Base-by-base conservation (phyloP, 2,113 vertebrate genomes). In the Erythrocercus mccallii region DNA sequence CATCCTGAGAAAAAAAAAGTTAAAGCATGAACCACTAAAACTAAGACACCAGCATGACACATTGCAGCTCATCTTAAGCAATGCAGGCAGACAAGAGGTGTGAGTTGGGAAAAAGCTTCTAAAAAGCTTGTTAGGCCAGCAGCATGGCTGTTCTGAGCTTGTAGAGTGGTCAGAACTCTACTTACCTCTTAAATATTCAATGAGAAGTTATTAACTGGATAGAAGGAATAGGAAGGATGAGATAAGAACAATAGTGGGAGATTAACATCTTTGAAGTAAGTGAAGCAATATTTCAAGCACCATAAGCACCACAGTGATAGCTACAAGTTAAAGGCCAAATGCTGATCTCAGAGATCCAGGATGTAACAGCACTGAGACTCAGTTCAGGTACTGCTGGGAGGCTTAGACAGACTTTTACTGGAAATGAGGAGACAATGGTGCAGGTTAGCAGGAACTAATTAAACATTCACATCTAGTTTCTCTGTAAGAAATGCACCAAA, bases 1-100 rank as follows among this genome's bases (percentile, higher is more conserved):
- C 98, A 99, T 99, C 99, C 99, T 99, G 96, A 21, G 20, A 70
- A 58, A 23, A 73, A 89, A 28, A 65, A 78, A 80, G 73, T 56
- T 73, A 53, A 83, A 42, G 23, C 7, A 9, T 64, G 20, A 94
- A 60, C 4, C 16, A 64, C n/a, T 25, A 25, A 69, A 81, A n/a
- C 15, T 25, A 27, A 92, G 1, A 64, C 17, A 72, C 9, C 6
- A 69, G 20, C 20, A 72, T 9, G 7, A 58, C 4, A 51, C 13
- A 91, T 3, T 40, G 7, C 28, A 93, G 23, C 23, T 77, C 24
- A 48, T 12, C 6, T 62, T 19, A 37, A 20, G 38, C 20, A 81
- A 60, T 8, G 17, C 12, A 72, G 12, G 25, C 12, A 84, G 30
- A 42, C 27, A 70, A 19, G 0, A 68, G 3, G 8, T 11, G 5